Conservation (phyloP, 2,797 vertebrate genomes). For the Necrosyrtes monachus region DNA sequence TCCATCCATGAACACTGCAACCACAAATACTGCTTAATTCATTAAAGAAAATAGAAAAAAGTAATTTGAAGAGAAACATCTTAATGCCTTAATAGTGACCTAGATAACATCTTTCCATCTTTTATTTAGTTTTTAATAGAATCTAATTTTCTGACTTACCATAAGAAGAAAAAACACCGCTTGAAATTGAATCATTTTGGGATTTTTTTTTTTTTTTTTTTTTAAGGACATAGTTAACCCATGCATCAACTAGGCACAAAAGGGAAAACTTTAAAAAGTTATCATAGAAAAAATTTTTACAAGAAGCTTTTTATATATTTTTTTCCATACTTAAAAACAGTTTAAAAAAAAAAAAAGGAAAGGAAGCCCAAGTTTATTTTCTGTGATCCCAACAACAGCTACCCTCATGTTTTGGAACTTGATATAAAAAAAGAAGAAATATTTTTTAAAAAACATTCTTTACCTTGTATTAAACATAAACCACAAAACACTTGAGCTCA, state of each 20-base stretch:
- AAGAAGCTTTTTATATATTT: accelerated
- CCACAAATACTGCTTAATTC: accelerated
- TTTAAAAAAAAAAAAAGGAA: not conserved
- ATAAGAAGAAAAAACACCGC: accelerated
- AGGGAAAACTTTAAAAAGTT: accelerated
- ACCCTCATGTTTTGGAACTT: accelerated
- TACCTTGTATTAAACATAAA: accelerated
- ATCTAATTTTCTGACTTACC: accelerated
- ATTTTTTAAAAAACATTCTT: accelerated
- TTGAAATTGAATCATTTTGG: accelerated
- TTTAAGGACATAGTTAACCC: accelerated
- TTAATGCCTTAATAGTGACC: accelerated
- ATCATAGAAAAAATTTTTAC: accelerated
- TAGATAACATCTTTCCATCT: accelerated
- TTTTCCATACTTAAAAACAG: accelerated
- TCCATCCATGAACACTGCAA: accelerated
- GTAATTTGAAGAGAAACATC: accelerated
- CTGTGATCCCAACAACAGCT: accelerated
- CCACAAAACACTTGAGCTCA: accelerated
- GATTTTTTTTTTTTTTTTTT: not conserved
- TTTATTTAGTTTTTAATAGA: accelerated
- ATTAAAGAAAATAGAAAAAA: accelerated
- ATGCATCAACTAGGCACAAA: accelerated
- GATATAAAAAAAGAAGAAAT: accelerated
- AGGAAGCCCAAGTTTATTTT: accelerated